Evolutionary conservation across 2,797 vertebrate species (phyloP), one percentile per base, ranked within the genome.

Genomic region (Euthynnus affinis): DNA sequence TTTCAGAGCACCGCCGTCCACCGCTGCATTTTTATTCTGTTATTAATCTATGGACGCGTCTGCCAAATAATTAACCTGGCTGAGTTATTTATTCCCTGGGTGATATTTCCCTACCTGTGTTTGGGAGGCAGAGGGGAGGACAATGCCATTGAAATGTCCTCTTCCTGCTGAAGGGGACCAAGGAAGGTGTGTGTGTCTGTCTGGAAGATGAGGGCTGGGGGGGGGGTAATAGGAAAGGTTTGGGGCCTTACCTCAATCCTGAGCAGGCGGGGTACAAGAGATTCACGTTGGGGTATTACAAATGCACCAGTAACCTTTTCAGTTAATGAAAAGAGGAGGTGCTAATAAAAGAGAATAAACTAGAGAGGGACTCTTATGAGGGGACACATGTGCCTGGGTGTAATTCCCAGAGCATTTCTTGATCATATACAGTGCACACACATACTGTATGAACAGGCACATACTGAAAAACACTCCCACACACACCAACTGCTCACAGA

Each of bases 21-120:
- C 72, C 23, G 48, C 80, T 76, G 85, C 68, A 80, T 86, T 93
- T 91, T 91, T 92, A 92, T 93, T 89, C 81, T 71, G 79, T 87
- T 94, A 92, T 94, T 93, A 94, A 94, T 92, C 84, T 86, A 75
- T 44, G 27, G 84, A 81, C 53, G 78, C 70, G 73, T 78, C 88
- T 92, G 88, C 92, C 92, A 94, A 93, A 93, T 95, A 95, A 95
- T 95, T 94, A 94, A 93, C 93, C 90, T 85, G 85, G 89, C 84
- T 78, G 83, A 89, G 93, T 88, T 89, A 90, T 93, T 92, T 95
- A 93, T 94, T 93, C 88, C 87, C 88, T 69, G 66, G 88, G 76
- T 93, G 89, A 91, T 94, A 92, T 94, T 94, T 92, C 84, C 82
- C 71, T 82, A 93, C 89, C 90, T 93, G 88, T 90, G 88, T 90